Evolutionary conservation across 2,888 invertebrate species (phyloP).

Genomic region (Autographa gamma): DNA sequence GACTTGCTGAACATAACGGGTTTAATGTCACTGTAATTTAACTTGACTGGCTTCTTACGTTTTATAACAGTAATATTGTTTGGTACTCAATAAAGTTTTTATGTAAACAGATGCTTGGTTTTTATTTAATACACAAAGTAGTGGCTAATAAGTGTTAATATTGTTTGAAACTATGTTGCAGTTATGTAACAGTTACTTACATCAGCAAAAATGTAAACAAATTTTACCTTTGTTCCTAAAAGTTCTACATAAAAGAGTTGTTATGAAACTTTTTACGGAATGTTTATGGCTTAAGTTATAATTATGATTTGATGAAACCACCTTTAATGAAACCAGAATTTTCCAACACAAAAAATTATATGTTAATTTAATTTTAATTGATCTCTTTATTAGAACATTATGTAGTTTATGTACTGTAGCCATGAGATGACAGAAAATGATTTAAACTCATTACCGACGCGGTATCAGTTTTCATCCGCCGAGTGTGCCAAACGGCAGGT

Average conservation of each 20-base stretch:
- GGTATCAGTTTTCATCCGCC: constrained; percentile 76
- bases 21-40: constrained; percentile 42
- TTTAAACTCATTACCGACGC: constrained; percentile 43
- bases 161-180: neutral
- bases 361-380: neutral
- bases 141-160: neutral
- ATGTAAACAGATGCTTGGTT: constrained; percentile 62
- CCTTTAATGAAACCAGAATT: neutral
- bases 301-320: no score
- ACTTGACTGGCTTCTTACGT: constrained; percentile 40
- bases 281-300: neutral
- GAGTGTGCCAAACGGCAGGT: constrained; percentile 83
- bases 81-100: constrained; percentile 65
- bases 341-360: neutral
- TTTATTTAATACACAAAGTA: constrained; percentile 78
- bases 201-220: neutral
- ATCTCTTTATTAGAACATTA: constrained; percentile 18
- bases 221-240: neutral
- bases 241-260: no score
- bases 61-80: constrained; percentile 54
- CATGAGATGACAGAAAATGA: constrained; percentile 27
- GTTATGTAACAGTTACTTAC: no score
- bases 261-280: no score
- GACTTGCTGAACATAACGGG: constrained; percentile 61
- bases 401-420: constrained; percentile 26